These are phyloP conservation scores for Gallinago media DNA, from an alignment of 2,113 vertebrate genomes.

Conservation along the genomic window DNA sequence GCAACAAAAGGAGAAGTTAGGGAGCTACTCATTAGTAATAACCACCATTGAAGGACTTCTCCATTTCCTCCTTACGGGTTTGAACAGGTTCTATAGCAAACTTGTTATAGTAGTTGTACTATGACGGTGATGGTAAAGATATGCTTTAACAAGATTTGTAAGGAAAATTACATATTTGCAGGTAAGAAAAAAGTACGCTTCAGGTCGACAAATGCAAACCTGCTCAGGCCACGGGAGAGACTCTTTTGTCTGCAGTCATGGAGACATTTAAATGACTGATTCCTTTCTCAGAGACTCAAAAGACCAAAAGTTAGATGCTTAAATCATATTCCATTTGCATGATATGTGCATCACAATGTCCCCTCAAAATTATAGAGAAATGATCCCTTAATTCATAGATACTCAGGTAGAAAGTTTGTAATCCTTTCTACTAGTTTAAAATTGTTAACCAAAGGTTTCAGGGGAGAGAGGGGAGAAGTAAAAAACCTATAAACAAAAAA, in stretches of 20 bases:
- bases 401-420: neutral
- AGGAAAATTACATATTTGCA: constrained; percentile 39
- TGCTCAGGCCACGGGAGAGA: neutral
- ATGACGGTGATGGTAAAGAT: neutral
- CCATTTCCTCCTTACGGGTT: constrained; percentile 31
- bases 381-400: neutral
- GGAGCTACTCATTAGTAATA: constrained; percentile 21
- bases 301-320: neutral
- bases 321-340: neutral
- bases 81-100: constrained; percentile 22
- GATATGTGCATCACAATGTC: neutral
- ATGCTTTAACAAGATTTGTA: constrained; percentile 13
- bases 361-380: neutral
- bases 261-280: constrained; percentile 45
- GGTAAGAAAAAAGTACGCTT: neutral
- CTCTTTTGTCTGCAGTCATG: constrained; percentile 4
- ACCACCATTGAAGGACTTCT: neutral
- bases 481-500: neutral
- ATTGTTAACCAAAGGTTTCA: neutral
- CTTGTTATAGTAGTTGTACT: neutral
- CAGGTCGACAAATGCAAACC: neutral
- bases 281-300: constrained; percentile 3
- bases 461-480: accelerated
- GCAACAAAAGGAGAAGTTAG: neutral
- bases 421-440: neutral